These are phyloP conservation scores for Steromphala cineraria DNA, from an alignment of 2,888 invertebrate genomes.

Conservation along the genomic window DNA sequence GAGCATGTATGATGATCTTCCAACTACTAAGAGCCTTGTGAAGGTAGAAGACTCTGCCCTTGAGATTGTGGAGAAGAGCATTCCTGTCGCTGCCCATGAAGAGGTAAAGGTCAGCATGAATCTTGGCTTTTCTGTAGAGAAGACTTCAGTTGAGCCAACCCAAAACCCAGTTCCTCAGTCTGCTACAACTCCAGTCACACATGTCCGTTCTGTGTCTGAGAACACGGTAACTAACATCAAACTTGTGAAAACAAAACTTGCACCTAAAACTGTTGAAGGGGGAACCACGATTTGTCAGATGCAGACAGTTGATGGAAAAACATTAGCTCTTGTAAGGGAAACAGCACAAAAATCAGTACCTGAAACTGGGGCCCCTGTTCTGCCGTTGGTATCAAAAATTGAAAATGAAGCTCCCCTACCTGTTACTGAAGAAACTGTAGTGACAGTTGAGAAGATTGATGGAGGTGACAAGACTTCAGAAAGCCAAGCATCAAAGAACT, in stretches of 20 bases:
- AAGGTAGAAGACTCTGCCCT: background rate
- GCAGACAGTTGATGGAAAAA: conserved; percentile 17
- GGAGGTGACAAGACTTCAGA: no score
- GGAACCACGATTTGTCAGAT: conserved; percentile 18
- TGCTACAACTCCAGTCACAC: background rate
- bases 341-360: background rate
- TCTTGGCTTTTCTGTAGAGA: background rate
- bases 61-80: background rate
- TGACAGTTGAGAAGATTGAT: no score
- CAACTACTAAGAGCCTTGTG: background rate
- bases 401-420: no score
- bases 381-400: no score
- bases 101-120: background rate
- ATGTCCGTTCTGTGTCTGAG: background rate
- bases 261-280: background rate
- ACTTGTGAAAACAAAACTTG: background rate
- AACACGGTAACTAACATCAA: background rate
- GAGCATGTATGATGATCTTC: conserved; percentile 67
- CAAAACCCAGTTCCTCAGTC: background rate
- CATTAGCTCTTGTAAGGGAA: background rate
- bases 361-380: background rate
- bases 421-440: no score
- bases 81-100: background rate
- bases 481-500: no score
- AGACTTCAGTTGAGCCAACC: background rate